Percentiles rank a stretch among this genome's conserved stretches.
These are phyloP conservation scores for Dendrocincla fuliginosa DNA, from an alignment of 2,797 vertebrate species.

Conservation along the genomic window DNA sequence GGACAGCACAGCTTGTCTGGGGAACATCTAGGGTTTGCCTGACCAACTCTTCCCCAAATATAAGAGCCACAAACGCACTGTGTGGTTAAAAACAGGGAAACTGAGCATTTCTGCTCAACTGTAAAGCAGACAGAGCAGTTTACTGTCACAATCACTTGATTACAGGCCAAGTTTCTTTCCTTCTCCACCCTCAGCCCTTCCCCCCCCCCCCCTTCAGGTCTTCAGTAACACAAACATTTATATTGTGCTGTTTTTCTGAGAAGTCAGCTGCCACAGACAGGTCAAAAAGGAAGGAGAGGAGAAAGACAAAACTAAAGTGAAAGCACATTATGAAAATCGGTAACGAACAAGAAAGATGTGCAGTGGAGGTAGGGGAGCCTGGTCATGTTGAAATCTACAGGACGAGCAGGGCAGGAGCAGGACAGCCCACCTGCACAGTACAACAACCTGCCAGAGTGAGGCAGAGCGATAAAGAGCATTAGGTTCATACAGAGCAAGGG, in stretches of 20 bases:
- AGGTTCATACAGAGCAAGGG: rapidly evolving
- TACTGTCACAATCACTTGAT: not conserved
- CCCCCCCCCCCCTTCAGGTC: not conserved
- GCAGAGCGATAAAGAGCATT: not conserved
- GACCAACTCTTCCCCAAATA: not conserved
- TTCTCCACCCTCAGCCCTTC: not conserved
- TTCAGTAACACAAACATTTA: not conserved
- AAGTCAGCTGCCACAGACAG: not conserved
- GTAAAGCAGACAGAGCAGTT: not conserved
- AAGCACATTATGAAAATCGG: not conserved
- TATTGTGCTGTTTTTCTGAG: not conserved
- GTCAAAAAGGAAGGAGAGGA: conserved; percentile 13
- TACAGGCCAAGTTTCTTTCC: not conserved
- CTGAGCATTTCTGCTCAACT: not conserved
- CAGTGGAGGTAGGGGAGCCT: not conserved
- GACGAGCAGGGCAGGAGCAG: not conserved
- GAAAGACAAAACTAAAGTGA: not conserved
- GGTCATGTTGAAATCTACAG: rapidly evolving
- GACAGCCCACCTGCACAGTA: not conserved
- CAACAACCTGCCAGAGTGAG: not conserved
- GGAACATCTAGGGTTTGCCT: not conserved
- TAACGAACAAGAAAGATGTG: not conserved
- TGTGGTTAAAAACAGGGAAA: not conserved
- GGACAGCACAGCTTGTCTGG: not conserved
- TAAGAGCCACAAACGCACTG: not conserved